Conservation (phyloP, 2,888 invertebrate species). For the Carabus problematicus region DNA sequence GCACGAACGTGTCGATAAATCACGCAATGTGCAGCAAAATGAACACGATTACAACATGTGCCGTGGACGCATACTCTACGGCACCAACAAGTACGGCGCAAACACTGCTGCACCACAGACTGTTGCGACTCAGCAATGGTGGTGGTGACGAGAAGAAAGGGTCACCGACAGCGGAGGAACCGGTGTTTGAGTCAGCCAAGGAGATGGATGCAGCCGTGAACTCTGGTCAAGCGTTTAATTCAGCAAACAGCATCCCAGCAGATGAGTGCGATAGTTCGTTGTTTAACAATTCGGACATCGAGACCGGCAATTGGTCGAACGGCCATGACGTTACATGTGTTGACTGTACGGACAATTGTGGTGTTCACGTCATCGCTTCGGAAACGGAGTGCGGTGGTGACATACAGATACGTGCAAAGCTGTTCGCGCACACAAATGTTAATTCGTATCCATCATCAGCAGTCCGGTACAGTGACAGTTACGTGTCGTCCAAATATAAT, state of each 20-base stretch:
- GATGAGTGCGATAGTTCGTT: constrained; percentile 6
- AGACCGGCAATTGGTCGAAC: neutral
- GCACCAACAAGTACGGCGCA: too few species aligned
- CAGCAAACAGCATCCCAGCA: neutral
- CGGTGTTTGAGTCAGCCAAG: constrained; percentile 6
- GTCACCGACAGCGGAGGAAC: constrained; percentile 2
- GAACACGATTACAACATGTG: too few species aligned
- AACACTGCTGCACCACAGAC: too few species aligned
- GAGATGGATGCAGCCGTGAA: constrained; percentile 6
- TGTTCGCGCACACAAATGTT: neutral
- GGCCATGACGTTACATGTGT: constrained; percentile 8
- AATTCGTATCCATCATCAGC: neutral
- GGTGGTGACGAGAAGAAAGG: constrained; percentile 2
- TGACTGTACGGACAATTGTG: constrained; percentile 9
- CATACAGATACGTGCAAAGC: neutral
- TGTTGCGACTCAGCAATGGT: neutral
- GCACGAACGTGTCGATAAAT: too few species aligned
- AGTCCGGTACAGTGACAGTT: constrained; percentile 57
- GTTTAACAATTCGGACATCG: constrained; percentile 8
- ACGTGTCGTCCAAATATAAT: constrained; percentile 46
- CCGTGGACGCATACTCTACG: too few species aligned
- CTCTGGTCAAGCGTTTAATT: constrained; percentile 9
- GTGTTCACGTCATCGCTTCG: constrained; percentile 6
- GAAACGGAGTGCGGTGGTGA: constrained; percentile 11
- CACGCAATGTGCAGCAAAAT: too few species aligned